Conservation (phyloP, 2,888 invertebrate genomes). For the Eupithecia exiguata region DNA sequence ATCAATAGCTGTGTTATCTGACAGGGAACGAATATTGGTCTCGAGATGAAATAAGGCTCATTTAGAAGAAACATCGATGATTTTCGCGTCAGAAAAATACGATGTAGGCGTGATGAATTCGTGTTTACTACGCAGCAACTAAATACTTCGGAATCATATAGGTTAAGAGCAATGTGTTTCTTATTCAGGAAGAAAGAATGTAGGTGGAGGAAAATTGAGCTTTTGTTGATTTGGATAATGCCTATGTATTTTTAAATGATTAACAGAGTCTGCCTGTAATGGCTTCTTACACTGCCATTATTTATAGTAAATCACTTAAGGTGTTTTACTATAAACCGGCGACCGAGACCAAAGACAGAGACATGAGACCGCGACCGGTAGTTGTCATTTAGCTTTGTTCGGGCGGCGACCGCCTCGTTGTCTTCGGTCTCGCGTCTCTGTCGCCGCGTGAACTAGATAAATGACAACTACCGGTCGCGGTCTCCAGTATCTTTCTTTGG, state of each 20-base stretch:
- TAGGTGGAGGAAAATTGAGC: background rate
- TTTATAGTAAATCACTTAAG: background rate
- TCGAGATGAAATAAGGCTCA: constrained; percentile 25
- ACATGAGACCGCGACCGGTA: no score
- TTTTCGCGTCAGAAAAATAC: constrained; percentile 18
- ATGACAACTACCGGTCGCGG: no score
- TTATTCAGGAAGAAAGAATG: background rate
- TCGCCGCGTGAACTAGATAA: no score
- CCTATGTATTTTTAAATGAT: no score
- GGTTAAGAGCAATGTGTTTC: background rate
- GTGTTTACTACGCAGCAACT: background rate
- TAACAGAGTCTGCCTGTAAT: background rate
- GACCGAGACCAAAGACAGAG: no score
- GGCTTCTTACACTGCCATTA: background rate
- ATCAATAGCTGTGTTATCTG: constrained; percentile 39
- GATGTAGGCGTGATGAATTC: constrained; percentile 5
- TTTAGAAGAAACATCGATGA: constrained; percentile 25
- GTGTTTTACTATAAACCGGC: no score
- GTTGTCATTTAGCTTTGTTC: no score
- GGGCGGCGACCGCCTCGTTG: no score
- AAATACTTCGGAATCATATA: background rate
- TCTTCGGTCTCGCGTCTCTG: no score
- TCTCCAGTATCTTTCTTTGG: no score
- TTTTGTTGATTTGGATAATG: no score
- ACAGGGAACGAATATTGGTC: constrained; percentile 32